phyloP scores from a whole-genome alignment of 1,140 invertebrate genomes.

The Thaumetopoea pityocampa region DNA sequence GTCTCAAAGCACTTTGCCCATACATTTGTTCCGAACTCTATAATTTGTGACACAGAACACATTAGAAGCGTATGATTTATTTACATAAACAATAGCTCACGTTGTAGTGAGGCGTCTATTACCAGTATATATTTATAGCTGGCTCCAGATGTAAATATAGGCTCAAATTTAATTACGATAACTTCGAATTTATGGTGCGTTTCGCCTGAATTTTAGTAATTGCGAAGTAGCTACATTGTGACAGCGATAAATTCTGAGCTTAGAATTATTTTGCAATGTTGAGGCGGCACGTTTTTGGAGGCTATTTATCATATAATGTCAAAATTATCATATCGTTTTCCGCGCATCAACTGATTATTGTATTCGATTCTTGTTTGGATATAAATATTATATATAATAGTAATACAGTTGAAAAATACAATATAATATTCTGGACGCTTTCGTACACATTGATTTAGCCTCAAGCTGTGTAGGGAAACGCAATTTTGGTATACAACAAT shows the following conservation, averaged over 20 bases:
- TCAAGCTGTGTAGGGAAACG: no score
- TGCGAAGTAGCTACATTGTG: conserved; percentile 2
- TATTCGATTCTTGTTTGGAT: no score
- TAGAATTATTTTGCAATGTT: conserved; percentile 9
- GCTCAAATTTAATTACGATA: conserved; percentile 14
- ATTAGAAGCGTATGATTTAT: conserved; percentile 55
- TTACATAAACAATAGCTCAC: conserved; percentile 35
- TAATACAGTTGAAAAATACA: no score
- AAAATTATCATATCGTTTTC: no score
- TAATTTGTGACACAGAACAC: conserved; percentile 50
- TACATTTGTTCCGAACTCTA: conserved; percentile 41
- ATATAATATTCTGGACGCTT: no score
- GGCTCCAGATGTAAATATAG: conserved; percentile 2
- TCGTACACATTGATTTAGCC: no score
- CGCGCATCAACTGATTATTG: no score
- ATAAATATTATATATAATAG: no score
- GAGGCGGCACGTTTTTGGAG: no score
- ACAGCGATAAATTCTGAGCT: conserved; percentile 4
- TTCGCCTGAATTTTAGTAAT: conserved; percentile 11
- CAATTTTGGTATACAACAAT: no score
- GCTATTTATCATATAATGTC: no score
- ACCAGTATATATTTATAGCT: conserved; percentile 35
- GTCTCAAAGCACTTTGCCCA: conserved; percentile 45
- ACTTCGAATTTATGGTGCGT: conserved; percentile 4
- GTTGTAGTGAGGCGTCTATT: conserved; percentile 31